Base-by-base conservation (phyloP, 2,113 vertebrate genomes). In the Isichthys henryi region DNA sequence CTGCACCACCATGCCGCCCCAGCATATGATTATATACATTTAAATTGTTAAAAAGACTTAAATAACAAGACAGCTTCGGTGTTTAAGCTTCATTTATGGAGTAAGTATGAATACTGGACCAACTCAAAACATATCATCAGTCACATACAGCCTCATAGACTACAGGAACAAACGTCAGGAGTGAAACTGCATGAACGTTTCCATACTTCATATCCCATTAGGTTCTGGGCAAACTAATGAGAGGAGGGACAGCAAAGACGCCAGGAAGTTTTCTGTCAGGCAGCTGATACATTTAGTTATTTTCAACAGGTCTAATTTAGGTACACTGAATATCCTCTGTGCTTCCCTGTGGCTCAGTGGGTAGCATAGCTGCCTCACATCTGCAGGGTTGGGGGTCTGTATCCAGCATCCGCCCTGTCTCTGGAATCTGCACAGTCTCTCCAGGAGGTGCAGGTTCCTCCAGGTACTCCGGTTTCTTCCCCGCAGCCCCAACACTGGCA, bases 301-400 rank as follows among this genome's bases (percentile, higher is more conserved):
- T 86, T 86, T 48, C 48, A 49, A 49, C 82, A 85, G 82, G 82
- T 85, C 43, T 48, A 85, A 85, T n/a, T 80, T 43, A 86, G 83
- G n/a, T 27, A 27, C 83, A 86, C 83, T 49, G 48, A 50, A n/a
- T 13, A 49, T 85, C 45, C 48, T 27, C 48, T 23, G 3, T 2
- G 45, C 23, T 9, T 13, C 45, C 45, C 48, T 9, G 3, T 49
- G 35, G 46, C 43, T 49, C 82, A 50, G 83, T 19, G 35, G 74
- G 6, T 80, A 19, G 74, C 17, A 19, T 39, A 2, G 35, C 31
- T 80, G 35, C 35, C 74, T 80, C 74, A 80, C 74, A 80, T 43
- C 35, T 80, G 31, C 35, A 80, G 74, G 39, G 74, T 43, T 80
- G 74, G 74, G 74, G 74, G 31, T 80, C 17, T 80, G 74, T 39